Evolutionary conservation across 1,140 invertebrate species (phyloP).

Genomic region (Nasonia longicornis): DNA sequence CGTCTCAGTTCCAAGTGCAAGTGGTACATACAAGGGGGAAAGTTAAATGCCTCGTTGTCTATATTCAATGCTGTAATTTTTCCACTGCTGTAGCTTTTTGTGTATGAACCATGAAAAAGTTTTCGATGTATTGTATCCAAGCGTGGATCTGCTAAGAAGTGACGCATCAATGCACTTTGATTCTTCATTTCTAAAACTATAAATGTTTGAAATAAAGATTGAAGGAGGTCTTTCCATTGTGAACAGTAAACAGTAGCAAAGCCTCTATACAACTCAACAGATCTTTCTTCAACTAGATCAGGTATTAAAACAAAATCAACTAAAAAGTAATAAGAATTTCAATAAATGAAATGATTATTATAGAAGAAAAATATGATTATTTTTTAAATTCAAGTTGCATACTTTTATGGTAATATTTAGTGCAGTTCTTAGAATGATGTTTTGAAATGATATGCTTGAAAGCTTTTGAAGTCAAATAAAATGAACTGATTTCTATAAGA

Average conservation of each 20-base stretch:
- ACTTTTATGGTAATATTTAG: constrained; percentile 56
- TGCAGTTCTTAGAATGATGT: constrained; percentile 53
- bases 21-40: constrained; percentile 83
- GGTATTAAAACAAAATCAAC: constrained; percentile 70
- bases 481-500: constrained; percentile 52
- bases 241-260: constrained; percentile 69
- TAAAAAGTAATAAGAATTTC: constrained; percentile 55
- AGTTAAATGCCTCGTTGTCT: constrained; percentile 70
- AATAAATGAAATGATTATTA: constrained; percentile 33
- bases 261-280: constrained; percentile 69
- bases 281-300: constrained; percentile 66
- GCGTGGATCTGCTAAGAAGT: constrained; percentile 64
- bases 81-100: constrained; percentile 47
- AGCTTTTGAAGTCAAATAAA: constrained; percentile 52
- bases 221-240: constrained; percentile 71
- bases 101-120: constrained; percentile 55
- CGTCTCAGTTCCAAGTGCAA: constrained; percentile 74
- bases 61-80: constrained; percentile 66
- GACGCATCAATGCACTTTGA: constrained; percentile 42
- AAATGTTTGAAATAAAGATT: constrained; percentile 68
- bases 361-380: constrained; percentile 45
- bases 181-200: constrained; percentile 63
- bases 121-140: constrained; percentile 64
- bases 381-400: constrained; percentile 41
- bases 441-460: constrained; percentile 59